These are phyloP conservation scores for Callosobruchus maculatus DNA, from an alignment of 2,888 invertebrate genomes.

Conservation along the genomic window DNA sequence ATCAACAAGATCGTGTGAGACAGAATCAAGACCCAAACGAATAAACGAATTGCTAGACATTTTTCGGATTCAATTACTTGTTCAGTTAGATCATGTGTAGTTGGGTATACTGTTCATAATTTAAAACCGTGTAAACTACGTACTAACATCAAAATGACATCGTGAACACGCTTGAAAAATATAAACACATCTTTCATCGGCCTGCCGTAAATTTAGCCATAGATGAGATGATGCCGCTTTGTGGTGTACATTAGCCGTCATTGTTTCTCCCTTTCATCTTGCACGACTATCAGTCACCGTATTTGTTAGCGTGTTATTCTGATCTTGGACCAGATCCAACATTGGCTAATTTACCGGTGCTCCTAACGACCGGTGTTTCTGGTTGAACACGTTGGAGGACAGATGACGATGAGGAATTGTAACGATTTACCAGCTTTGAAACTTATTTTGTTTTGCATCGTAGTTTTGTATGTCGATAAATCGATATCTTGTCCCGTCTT, in stretches of 20 bases:
- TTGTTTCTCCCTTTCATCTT: neutral
- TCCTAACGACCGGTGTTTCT: neutral
- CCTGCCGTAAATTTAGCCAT: neutral
- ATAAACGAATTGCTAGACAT: too few relatives aligned
- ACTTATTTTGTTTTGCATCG: too few relatives aligned
- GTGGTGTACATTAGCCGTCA: neutral
- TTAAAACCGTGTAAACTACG: neutral
- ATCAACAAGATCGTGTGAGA: too few relatives aligned
- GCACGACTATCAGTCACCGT: neutral
- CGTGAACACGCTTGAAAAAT: neutral
- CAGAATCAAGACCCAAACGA: too few relatives aligned
- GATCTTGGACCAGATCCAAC: neutral
- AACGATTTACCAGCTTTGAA: neutral
- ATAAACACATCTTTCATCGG: neutral
- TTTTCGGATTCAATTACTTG: too few relatives aligned
- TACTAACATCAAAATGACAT: neutral
- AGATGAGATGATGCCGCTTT: neutral
- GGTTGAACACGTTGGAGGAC: neutral
- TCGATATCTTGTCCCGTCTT: too few relatives aligned
- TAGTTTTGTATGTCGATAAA: too few relatives aligned
- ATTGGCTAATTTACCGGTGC: neutral
- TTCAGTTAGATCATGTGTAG: too few relatives aligned
- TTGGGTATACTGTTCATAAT: too few relatives aligned
- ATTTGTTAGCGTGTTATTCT: neutral
- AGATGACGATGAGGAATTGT: neutral